Evolutionary conservation across 1,140 invertebrate genomes (phyloP), one percentile per base, ranked within the genome.

Genomic region (Plodia interpunctella): DNA sequence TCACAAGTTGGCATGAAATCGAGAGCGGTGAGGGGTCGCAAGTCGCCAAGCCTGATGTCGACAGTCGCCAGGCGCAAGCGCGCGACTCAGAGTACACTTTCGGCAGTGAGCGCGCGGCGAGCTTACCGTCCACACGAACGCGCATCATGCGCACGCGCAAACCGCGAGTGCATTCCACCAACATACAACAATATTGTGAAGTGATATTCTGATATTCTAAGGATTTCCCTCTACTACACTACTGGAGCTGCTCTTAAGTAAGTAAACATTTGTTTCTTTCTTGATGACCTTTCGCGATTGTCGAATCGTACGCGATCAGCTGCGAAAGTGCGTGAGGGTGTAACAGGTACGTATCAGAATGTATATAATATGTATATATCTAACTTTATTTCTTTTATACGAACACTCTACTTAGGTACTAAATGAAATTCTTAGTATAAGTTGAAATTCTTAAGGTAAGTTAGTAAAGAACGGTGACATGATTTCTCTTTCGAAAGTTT

Each of bases 401-500:
- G 21, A 25, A 25, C 2, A 6, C 2, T 25, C 21, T 25, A 25
- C 21, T 49, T 49, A 49, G n/a, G 21, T 18, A 18, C 49, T n/a
- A 17, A 49, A 9, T 49, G 4, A 49, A 49, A 0, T n/a, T 15
- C 6, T 18, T 18, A 3, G 20, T 11, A 9, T 19, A 51, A 5
- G 1, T 25, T 15, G n/a, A 2, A n/a, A 15, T 44, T 44, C 38
- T 32, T 1, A 44, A n/a, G n/a, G 13, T 44, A 10, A 44, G 2
- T 17, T 44, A 44, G 10, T 21, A 25, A 13, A 53, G 51, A n/a
- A 11, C 5, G 25, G 21, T 53, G 51, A 53, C 60, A 61, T 67
- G 57, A 65, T 79, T 80, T 81, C 78, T 72, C 76, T 83, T 85
- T 82, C 76, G 79, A 87, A 85, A 85, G 79, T 83, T 72, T 67